phyloP scores from a whole-genome alignment of 2,888 invertebrate genomes.

The Scotopteryx bipunctaria region DNA sequence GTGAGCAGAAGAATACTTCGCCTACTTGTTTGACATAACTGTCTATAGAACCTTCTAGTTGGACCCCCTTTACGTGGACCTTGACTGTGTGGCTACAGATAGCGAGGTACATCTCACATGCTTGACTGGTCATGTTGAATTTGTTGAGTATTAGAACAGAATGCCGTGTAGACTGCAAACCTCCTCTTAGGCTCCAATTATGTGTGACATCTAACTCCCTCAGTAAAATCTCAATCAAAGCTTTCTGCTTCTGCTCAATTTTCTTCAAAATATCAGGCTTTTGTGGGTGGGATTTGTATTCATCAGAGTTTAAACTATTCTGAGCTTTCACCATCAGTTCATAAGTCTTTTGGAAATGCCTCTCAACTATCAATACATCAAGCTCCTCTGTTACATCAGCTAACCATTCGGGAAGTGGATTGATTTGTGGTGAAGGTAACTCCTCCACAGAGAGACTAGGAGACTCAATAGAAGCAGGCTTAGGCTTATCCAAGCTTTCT shows the following conservation, averaged over 20 bases:
- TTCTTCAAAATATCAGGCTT: slow-evolving; percentile 72
- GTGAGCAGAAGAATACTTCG: slow-evolving; percentile 92
- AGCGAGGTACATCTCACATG: slow-evolving; percentile 91
- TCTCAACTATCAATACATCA: slow-evolving; percentile 96
- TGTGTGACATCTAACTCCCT: slow-evolving; percentile 95
- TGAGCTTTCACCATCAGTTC: slow-evolving; percentile 87
- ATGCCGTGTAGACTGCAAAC: slow-evolving; percentile 91
- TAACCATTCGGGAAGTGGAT: slow-evolving; percentile 91
- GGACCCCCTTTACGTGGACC: slow-evolving; percentile 91
- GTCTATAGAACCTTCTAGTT: slow-evolving; percentile 90
- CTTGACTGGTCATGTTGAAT: slow-evolving; percentile 86
- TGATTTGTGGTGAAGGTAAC: slow-evolving; percentile 66
- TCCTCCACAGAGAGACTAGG: slow-evolving; percentile 78
- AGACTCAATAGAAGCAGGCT: slow-evolving; percentile 68
- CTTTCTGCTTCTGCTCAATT: slow-evolving; percentile 88
- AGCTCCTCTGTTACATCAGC: slow-evolving; percentile 96
- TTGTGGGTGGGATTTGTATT: slow-evolving; percentile 69
- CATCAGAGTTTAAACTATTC: slow-evolving; percentile 65
- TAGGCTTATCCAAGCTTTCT: slow-evolving; percentile 68
- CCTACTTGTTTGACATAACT: slow-evolving; percentile 92
- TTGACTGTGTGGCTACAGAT: slow-evolving; percentile 92
- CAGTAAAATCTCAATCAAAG: slow-evolving; percentile 92
- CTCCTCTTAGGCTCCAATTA: slow-evolving; percentile 95
- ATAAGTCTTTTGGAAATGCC: slow-evolving; percentile 97
- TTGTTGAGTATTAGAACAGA: slow-evolving; percentile 93